These are phyloP conservation scores for Ormia ochracea DNA, from an alignment of 2,888 invertebrate species.

Conservation along the genomic window DNA sequence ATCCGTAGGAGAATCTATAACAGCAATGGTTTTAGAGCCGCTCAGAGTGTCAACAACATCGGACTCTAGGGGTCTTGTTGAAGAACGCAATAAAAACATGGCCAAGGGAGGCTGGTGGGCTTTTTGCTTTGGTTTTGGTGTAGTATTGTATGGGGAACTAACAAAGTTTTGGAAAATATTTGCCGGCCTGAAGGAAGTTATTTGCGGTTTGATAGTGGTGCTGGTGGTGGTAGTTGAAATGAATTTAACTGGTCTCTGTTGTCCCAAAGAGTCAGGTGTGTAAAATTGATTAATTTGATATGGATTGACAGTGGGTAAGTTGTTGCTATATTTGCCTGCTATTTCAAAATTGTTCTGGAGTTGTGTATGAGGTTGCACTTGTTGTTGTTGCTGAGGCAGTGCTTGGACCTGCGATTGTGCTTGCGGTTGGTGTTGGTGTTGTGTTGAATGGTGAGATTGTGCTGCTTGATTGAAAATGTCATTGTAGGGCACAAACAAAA, in stretches of 20 bases:
- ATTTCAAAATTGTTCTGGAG: conserved; percentile 67
- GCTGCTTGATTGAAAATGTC: conserved; percentile 79
- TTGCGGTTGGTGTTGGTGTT: conserved; percentile 63
- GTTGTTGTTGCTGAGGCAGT: conserved; percentile 58
- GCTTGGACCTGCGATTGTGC: conserved; percentile 62
- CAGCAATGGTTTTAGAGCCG: conserved; percentile 85
- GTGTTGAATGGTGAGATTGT: conserved; percentile 64
- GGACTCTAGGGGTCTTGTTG: conserved; percentile 79
- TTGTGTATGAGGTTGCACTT: conserved; percentile 64
- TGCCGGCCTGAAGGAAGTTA: conserved; percentile 70
- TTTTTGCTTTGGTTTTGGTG: conserved; percentile 81
- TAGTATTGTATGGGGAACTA: conserved; percentile 71
- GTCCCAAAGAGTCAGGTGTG: conserved; percentile 70
- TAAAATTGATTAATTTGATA: conserved; percentile 77
- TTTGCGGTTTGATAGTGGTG: conserved; percentile 72
- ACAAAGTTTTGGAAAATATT: conserved; percentile 71
- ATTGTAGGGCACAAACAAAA: conserved; percentile 89
- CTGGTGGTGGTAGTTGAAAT: conserved; percentile 69
- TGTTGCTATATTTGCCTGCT: conserved; percentile 67
- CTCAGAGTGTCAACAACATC: conserved; percentile 85
- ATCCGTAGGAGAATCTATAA: conserved; percentile 84
- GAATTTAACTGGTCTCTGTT: conserved; percentile 67
- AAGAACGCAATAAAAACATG: conserved; percentile 83
- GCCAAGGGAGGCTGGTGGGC: conserved; percentile 91
- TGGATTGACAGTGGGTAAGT: conserved; percentile 76